phyloP scores from a whole-genome alignment of 1,140 invertebrate species.

The Cydia amplana region DNA sequence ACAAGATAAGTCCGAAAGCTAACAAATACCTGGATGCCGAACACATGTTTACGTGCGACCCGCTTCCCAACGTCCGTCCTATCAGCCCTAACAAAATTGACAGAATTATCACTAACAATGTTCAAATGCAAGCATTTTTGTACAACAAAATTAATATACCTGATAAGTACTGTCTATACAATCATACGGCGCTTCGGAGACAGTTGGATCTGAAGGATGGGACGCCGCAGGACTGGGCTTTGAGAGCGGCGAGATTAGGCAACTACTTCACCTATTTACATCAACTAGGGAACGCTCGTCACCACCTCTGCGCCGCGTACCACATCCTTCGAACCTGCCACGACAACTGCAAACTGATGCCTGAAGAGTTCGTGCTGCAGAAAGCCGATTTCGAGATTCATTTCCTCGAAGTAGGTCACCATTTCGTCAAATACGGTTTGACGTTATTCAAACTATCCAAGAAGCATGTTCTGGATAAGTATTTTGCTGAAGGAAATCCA shows the following conservation, averaged over 20 bases:
- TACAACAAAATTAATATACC: conserved; percentile 75
- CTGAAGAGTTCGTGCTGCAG: conserved; percentile 65
- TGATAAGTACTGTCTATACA: conserved; percentile 80
- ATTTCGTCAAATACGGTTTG: conserved; percentile 84
- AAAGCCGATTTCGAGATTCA: conserved; percentile 78
- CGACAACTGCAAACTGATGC: conserved; percentile 70
- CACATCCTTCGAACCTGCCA: conserved; percentile 77
- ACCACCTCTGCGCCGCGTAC: conserved; percentile 81
- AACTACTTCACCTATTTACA: conserved; percentile 78
- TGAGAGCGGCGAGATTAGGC: conserved; percentile 82
- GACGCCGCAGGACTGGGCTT: conserved; percentile 82
- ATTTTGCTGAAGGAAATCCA: conserved; percentile 60
- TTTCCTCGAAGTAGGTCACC: conserved; percentile 82
- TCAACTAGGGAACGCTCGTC: conserved; percentile 76
- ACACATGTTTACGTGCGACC: conserved; percentile 60
- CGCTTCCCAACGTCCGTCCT: conserved; percentile 51
- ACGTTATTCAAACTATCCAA: conserved; percentile 81
- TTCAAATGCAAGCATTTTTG: conserved; percentile 76
- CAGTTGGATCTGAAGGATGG: conserved; percentile 81
- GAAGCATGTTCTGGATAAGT: conserved; percentile 66
- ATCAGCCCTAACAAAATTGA: conserved; percentile 73
- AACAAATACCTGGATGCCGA: conserved; percentile 64
- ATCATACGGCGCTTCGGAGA: conserved; percentile 81
- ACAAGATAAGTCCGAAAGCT: conserved; percentile 55
- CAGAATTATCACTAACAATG: conserved; percentile 75